A percentile compares a stretch with the other conserved stretches of the same genome.
Conservation (phyloP, 2,888 invertebrate species). For the Sarcophaga variegata region DNA sequence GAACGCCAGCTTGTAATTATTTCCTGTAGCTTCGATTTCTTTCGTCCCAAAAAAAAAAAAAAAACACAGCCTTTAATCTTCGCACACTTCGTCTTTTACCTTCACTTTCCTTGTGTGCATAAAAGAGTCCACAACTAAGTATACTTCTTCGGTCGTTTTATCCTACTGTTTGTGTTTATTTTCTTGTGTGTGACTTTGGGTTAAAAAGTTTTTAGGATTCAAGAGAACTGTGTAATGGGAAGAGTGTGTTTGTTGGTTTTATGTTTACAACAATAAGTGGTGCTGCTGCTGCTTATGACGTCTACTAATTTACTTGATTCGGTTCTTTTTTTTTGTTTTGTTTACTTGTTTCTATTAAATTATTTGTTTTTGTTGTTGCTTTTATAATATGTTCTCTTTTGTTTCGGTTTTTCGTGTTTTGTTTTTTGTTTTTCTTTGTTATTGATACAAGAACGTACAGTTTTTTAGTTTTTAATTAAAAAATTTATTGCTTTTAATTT, state of each 20-base stretch:
- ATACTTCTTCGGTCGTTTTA: background rate
- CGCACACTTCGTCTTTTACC: background rate
- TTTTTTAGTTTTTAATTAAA: slow-evolving; percentile 58
- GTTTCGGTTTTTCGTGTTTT: background rate
- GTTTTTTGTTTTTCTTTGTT: slow-evolving; percentile 39
- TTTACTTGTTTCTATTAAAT: background rate
- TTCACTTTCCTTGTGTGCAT: too few relatives aligned
- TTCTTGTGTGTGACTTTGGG: background rate
- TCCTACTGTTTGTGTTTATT: background rate
- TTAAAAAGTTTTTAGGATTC: background rate
- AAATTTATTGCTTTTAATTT: slow-evolving; percentile 63
- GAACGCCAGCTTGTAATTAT: slow-evolving; percentile 65
- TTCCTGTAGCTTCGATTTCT: background rate
- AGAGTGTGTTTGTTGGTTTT: background rate
- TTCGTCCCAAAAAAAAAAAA: background rate
- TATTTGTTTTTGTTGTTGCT: background rate
- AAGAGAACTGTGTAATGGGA: background rate
- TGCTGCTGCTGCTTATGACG: slow-evolving; percentile 17
- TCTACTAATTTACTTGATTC: slow-evolving; percentile 25
- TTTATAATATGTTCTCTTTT: background rate
- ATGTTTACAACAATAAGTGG: too few relatives aligned
- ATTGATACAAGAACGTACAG: slow-evolving; percentile 34
- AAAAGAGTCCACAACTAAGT: background rate
- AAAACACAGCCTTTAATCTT: background rate
- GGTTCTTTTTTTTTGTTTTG: background rate